Evolutionary conservation across 2,113 vertebrate genomes (phyloP).

Genomic region (Naja naja): DNA sequence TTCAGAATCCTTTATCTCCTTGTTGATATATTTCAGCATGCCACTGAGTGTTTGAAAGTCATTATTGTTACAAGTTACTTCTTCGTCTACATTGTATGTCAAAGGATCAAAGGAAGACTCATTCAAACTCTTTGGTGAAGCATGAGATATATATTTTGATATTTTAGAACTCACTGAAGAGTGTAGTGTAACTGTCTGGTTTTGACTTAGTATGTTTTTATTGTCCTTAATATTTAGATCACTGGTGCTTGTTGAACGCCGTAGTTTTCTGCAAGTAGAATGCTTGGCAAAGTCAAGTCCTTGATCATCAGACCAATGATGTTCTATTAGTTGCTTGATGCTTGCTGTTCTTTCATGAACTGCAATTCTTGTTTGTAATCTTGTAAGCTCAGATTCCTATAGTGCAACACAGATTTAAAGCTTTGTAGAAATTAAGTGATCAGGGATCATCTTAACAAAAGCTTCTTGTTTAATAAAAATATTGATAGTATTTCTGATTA

Average conservation of each 20-base stretch:
- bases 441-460: background rate
- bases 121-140: constrained; percentile 26
- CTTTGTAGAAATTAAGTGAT: background rate
- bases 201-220: constrained; percentile 53
- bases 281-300: constrained; percentile 34
- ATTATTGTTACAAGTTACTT: constrained; percentile 50
- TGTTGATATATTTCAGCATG: constrained; percentile 71
- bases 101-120: constrained; percentile 64
- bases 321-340: constrained; percentile 46
- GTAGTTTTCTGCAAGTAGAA: constrained; percentile 48
- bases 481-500: background rate
- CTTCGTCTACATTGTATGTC: constrained; percentile 48
- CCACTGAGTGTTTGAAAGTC: constrained; percentile 69
- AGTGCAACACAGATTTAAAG: constrained; percentile 14
- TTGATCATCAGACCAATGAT: constrained; percentile 29
- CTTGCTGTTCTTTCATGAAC: constrained; percentile 73
- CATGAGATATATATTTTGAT: constrained; percentile 28
- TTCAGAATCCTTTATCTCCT: constrained; percentile 63
- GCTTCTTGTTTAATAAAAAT: background rate
- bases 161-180: constrained; percentile 40
- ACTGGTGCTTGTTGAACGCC: constrained; percentile 58
- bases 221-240: constrained; percentile 52
- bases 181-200: constrained; percentile 47
- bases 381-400: constrained; percentile 84
- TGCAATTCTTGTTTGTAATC: constrained; percentile 79